Evolutionary conservation across 2,888 invertebrate species (phyloP), one percentile per base, ranked within the genome.

Genomic region (Leptopilina syphax): DNA sequence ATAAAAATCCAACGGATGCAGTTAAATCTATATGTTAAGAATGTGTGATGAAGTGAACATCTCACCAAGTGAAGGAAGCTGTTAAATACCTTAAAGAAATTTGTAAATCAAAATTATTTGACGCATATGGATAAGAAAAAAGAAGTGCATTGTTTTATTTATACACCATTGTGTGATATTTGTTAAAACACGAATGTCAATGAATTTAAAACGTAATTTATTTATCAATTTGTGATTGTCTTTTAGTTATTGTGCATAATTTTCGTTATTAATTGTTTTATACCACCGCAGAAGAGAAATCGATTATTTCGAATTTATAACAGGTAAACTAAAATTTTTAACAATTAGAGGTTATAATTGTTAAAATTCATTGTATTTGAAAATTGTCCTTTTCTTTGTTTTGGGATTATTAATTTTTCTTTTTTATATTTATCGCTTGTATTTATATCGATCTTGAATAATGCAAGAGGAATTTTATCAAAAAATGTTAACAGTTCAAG

Each of bases 71-170:
- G n/a, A 60, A 60, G 18, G 60, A 60, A 18, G 12, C 18, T 60
- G 18, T 18, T 18, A 60, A 60, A 60, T n/a, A 60, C 50, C 50
- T 9, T 50, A 12, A 10, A 50, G 50, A 34, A 34, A 60, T 18
- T 60, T 60, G 18, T n/a, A 18, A 60, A 60, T 60, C 34, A 34
- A 6, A 60, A 50, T 10, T 50, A 63, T 63, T 63, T 8, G 2
- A 63, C 63, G 24, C 63, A 63, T 63, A 63, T 63, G 63, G 63
- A 63, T 18, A 63, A 63, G 63, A 63, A 63, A 24, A 63, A 63
- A 63, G 63, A 63, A 63, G 63, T 63, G 63, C 63, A 63, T 18
- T 63, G 18, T 63, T 24, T 63, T 24, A 12, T 60, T 60, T n/a
- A 60, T 6, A n/a, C 6, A 13, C 3, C 34, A 44, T 8, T 8